phyloP scores from a whole-genome alignment of 2,888 invertebrate species.

The Oscheius onirici region DNA sequence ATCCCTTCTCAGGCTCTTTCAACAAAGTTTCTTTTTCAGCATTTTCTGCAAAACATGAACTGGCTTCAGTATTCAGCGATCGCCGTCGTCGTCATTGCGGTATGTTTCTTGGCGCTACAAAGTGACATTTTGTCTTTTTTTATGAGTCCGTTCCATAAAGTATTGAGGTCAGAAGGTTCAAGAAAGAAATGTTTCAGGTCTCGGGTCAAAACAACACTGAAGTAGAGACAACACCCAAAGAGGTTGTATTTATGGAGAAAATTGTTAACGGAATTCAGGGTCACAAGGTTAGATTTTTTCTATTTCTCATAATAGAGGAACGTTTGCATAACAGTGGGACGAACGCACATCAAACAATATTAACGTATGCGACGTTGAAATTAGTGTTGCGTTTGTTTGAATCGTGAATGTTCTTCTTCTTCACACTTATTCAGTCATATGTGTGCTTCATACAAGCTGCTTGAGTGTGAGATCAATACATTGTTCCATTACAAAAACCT shows the following conservation, averaged over 20 bases:
- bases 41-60: not conserved
- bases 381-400: too few relatives aligned
- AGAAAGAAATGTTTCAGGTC: not conserved
- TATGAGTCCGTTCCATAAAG: not conserved
- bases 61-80: not conserved
- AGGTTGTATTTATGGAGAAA: conserved; percentile 7
- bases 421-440: too few relatives aligned
- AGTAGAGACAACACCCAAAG: not conserved
- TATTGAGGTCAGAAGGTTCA: too few relatives aligned
- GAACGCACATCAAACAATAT: too few relatives aligned
- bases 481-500: too few relatives aligned
- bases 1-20: not conserved
- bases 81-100: not conserved
- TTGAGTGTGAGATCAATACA: too few relatives aligned
- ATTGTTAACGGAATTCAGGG: not conserved
- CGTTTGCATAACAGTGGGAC: too few relatives aligned
- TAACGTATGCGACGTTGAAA: too few relatives aligned
- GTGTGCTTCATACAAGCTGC: too few relatives aligned
- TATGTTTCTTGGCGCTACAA: conserved; percentile 2
- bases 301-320: too few relatives aligned
- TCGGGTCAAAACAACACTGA: not conserved
- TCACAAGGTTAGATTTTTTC: not conserved
- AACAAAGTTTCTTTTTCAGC: not conserved
- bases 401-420: too few relatives aligned
- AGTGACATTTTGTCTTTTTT: conserved; percentile 1